Evolutionary conservation across 2,888 invertebrate species (phyloP).

Genomic region (Eilema depressum): DNA sequence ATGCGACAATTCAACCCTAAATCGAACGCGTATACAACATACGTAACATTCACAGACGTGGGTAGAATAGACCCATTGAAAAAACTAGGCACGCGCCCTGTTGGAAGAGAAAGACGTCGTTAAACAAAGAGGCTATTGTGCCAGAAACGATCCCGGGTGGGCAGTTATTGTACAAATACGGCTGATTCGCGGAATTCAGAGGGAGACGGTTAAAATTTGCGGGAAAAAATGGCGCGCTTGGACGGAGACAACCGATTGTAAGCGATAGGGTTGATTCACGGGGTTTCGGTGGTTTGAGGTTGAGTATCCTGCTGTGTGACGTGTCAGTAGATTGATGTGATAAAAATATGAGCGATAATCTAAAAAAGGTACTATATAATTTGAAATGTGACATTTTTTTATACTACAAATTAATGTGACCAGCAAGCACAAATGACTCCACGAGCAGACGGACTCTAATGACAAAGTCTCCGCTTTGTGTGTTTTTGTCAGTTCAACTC

Average conservation of each 20-base stretch:
- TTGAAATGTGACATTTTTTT: not conserved
- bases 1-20: conserved; percentile 50
- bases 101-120: conserved; percentile 80
- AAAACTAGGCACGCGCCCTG: conserved; percentile 74
- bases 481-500: too few relatives aligned
- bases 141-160: conserved; percentile 67
- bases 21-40: conserved; percentile 47
- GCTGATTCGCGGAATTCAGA: conserved; percentile 78
- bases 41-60: conserved; percentile 53
- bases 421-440: too few relatives aligned
- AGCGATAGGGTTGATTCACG: conserved; percentile 69
- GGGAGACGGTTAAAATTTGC: conserved; percentile 79
- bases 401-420: not conserved
- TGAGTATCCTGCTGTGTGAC: conserved; percentile 23
- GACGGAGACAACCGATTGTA: conserved; percentile 64
- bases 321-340: conserved; percentile 41
- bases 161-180: conserved; percentile 81
- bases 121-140: conserved; percentile 82
- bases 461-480: too few relatives aligned
- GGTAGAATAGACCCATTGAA: conserved; percentile 70
- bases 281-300: conserved; percentile 24
- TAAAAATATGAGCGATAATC: not conserved
- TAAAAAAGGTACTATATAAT: not conserved
- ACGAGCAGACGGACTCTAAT: too few relatives aligned
- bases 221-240: conserved; percentile 75